A percentile compares a stretch with the other conserved stretches of the same genome.
Evolutionary conservation across 2,888 invertebrate species (phyloP).

Genomic region (Trimorus sp.): DNA sequence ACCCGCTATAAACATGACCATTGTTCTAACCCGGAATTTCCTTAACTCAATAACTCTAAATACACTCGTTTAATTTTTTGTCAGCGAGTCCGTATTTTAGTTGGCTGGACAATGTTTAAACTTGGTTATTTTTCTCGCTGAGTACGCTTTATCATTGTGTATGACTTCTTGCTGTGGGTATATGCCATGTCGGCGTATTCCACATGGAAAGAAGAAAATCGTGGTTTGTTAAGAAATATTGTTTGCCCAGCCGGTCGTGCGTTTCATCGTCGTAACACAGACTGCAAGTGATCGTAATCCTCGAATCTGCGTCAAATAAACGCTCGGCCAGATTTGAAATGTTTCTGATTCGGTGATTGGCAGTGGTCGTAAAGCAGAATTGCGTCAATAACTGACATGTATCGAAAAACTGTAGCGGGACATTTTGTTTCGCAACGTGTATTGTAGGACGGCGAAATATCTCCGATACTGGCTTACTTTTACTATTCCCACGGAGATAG

Average conservation of each 20-base stretch:
- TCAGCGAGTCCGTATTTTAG: conserved; percentile 34
- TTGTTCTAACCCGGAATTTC: conserved; percentile 30
- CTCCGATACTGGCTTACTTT: too few species aligned
- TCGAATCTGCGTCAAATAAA: too few species aligned
- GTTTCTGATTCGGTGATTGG: too few species aligned
- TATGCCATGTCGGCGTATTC: conserved; percentile 46
- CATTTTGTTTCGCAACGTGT: too few species aligned
- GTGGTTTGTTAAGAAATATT: conserved; percentile 22
- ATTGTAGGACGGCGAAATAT: too few species aligned
- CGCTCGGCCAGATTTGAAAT: too few species aligned
- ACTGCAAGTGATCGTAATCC: too few species aligned
- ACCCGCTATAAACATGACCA: not conserved
- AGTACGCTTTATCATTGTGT: conserved; percentile 48
- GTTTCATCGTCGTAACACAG: too few species aligned
- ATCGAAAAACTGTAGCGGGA: too few species aligned
- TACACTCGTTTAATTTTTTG: conserved; percentile 41
- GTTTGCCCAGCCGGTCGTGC: conserved; percentile 1
- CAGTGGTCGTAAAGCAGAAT: too few species aligned
- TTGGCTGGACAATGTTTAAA: conserved; percentile 52
- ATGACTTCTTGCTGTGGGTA: conserved; percentile 35
- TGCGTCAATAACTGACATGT: too few species aligned
- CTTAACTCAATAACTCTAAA: conserved; percentile 40
- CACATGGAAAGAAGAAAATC: conserved; percentile 21
- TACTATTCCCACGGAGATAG: too few species aligned
- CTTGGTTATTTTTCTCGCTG: conserved; percentile 50